These are phyloP conservation scores for Hoplodrina ambigua DNA, from an alignment of 2,888 invertebrate genomes.

Conservation along the genomic window DNA sequence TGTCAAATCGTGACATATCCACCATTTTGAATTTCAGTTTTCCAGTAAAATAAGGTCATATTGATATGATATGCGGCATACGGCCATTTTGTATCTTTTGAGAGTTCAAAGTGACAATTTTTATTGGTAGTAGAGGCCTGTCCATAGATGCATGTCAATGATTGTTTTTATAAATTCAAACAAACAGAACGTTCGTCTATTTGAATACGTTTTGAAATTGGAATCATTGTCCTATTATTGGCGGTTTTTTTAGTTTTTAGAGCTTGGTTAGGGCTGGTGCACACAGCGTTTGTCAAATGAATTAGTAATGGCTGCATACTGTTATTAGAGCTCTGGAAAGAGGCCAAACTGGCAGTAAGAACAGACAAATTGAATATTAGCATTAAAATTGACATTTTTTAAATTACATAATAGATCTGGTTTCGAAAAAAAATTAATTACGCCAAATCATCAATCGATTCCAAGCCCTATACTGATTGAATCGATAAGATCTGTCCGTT, in stretches of 20 bases:
- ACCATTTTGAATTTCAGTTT: too few species aligned
- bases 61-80: too few species aligned
- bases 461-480: conserved; percentile 5
- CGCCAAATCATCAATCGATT: conserved; percentile 6
- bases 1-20: too few species aligned
- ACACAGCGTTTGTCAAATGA: neutral
- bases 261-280: too few species aligned
- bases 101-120: too few species aligned
- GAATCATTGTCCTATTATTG: conserved; percentile 34
- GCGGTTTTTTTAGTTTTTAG: neutral
- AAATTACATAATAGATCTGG: too few species aligned
- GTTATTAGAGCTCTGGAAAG: neutral
- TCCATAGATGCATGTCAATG: too few species aligned
- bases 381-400: neutral
- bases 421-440: neutral
- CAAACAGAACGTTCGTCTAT: conserved; percentile 20
- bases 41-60: too few species aligned
- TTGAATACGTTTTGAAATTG: conserved; percentile 35
- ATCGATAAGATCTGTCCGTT: conserved; percentile 47
- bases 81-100: too few species aligned
- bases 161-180: conserved; percentile 23
- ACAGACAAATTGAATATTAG: neutral
- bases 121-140: too few species aligned
- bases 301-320: neutral
- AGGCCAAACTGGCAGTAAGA: too few species aligned